phyloP scores from a whole-genome alignment of 2,797 vertebrate species.

The Lepus oiostolus region DNA sequence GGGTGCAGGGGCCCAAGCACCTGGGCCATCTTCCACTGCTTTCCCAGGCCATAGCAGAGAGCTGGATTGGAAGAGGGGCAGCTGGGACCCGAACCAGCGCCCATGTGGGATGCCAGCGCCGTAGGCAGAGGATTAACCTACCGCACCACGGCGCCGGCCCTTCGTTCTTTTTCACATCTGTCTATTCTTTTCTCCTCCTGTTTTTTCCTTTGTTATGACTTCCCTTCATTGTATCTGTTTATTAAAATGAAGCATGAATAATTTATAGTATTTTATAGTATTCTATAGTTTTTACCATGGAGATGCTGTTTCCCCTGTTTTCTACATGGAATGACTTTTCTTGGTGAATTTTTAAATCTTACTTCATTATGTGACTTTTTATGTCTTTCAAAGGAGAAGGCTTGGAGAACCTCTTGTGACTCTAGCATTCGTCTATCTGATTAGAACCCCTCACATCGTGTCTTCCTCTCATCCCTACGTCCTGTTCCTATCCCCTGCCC shows the following conservation, averaged over 20 bases:
- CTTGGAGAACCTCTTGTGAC: not conserved
- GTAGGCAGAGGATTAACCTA: no score
- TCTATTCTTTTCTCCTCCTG: constrained; percentile 7
- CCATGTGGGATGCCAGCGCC: no score
- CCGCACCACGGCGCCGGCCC: no score
- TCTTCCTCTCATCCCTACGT: not conserved
- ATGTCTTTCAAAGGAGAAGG: not conserved
- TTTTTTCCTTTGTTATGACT: constrained; percentile 6
- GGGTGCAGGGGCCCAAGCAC: no score
- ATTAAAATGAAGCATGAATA: constrained; percentile 53
- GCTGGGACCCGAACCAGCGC: no score
- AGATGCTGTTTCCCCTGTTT: not conserved
- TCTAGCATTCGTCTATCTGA: not conserved
- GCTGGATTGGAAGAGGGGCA: no score
- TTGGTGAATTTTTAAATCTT: not conserved
- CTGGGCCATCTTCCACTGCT: no score
- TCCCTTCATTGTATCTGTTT: constrained; percentile 51
- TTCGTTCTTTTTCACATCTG: not conserved
- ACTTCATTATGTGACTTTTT: not conserved
- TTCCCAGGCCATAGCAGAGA: no score
- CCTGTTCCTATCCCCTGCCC: not conserved
- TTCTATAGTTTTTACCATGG: not conserved
- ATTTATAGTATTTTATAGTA: not conserved
- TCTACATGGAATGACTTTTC: not conserved
- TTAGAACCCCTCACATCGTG: not conserved